Conservation (phyloP, 1,140 invertebrate species). For the Gonatopus flavifemur region DNA sequence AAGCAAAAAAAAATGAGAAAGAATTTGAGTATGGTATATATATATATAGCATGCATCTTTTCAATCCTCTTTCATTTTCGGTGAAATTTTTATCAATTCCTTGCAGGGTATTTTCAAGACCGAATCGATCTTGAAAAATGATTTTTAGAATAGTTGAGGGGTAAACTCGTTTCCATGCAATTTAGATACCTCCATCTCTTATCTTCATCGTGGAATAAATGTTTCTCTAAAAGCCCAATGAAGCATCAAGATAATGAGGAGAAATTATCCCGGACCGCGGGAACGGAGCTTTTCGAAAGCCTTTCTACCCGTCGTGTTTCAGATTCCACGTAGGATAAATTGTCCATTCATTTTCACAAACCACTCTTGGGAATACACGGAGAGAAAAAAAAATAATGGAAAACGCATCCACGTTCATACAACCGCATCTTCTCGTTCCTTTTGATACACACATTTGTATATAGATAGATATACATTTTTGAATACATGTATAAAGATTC, state of each 20-base stretch:
- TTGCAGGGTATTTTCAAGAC: too few relatives aligned
- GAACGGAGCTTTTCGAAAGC: slow-evolving; percentile 28
- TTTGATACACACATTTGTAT: not conserved
- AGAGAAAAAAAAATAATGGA: slow-evolving; percentile 5
- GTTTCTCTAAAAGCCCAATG: slow-evolving; percentile 28
- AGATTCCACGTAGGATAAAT: slow-evolving; percentile 37
- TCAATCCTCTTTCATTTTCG: too few relatives aligned
- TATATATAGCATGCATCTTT: too few relatives aligned
- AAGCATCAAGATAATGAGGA: slow-evolving; percentile 36
- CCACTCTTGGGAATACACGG: slow-evolving; percentile 26
- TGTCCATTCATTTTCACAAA: slow-evolving; percentile 37
- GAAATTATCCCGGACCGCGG: slow-evolving; percentile 29
- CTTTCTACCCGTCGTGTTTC: slow-evolving; percentile 27
- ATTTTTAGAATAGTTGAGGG: too few relatives aligned
- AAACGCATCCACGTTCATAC: slow-evolving; percentile 17
- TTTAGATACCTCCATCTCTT: too few relatives aligned
- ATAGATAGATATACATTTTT: too few relatives aligned
- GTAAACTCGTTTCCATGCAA: too few relatives aligned
- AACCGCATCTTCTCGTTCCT: slow-evolving; percentile 24
- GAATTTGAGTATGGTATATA: too few relatives aligned
- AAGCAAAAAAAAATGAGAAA: too few relatives aligned
- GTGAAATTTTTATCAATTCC: too few relatives aligned
- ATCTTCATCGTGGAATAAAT: slow-evolving; percentile 32
- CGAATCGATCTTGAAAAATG: too few relatives aligned
- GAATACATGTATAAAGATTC: too few relatives aligned